Conservation (phyloP, 2,888 invertebrate genomes). For the Scrobipalpa costella region DNA sequence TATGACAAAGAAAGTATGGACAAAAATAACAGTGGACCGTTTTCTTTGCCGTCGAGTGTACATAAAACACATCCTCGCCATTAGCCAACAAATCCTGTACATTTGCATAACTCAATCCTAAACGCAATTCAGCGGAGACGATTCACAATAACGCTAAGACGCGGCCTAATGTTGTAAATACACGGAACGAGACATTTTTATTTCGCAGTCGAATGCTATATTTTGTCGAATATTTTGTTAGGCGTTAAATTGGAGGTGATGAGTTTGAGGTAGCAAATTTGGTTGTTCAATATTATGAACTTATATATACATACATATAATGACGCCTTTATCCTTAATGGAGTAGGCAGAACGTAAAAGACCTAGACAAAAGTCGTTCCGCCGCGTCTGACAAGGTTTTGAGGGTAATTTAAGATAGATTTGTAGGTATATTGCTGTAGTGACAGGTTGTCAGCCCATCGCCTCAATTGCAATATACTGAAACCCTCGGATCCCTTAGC, state of each 20-base stretch:
- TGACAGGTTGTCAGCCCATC: too few species aligned
- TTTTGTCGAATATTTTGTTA: slow-evolving; percentile 3
- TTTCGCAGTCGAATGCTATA: not conserved
- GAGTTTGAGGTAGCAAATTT: not conserved
- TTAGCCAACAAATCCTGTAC: slow-evolving; percentile 45
- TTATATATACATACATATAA: too few species aligned
- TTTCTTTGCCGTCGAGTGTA: slow-evolving; percentile 17
- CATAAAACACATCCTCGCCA: slow-evolving; percentile 43
- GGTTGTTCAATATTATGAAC: not conserved
- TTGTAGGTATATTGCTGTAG: too few species aligned
- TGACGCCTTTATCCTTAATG: too few species aligned
- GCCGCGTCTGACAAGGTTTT: too few species aligned
- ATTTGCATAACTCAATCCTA: slow-evolving; percentile 50
- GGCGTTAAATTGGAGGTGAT: not conserved
- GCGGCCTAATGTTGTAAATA: slow-evolving; percentile 27
- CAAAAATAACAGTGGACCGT: too few species aligned
- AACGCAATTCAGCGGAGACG: slow-evolving; percentile 40
- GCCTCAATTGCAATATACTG: too few species aligned
- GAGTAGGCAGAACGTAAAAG: too few species aligned
- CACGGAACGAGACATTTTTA: slow-evolving; percentile 22
- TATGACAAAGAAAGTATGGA: too few species aligned
- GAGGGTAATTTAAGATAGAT: too few species aligned
- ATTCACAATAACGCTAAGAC: slow-evolving; percentile 31
- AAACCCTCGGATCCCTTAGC: too few species aligned
- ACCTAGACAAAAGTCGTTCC: too few species aligned